Base-by-base conservation (phyloP, 1,140 invertebrate species). In the Colletes gigas region DNA sequence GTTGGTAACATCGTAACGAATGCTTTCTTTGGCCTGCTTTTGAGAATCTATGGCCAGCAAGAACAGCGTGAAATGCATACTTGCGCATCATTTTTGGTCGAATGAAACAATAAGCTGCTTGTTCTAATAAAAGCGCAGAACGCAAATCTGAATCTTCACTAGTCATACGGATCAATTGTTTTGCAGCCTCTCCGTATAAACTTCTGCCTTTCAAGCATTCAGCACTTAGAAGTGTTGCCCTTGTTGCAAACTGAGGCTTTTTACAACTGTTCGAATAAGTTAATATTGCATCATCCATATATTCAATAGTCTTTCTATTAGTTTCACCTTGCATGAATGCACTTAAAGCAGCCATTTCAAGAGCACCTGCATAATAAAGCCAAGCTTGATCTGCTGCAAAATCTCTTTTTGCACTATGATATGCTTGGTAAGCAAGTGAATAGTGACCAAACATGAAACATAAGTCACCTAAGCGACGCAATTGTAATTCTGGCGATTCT, bases 361-460 rank as follows among this genome's bases (percentile, higher is more conserved):
- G 93, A 21, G 98, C 98, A 15, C 98, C 98, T 12, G 98, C 98
- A 93, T 98, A 99, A 92, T 99, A 98, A 15, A 99, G 93, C 98
- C 98, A 99, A 0, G 99, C 99, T 88, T 98, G 97, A 92, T 99
- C 99, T 19, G 96, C 97, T 87, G 97, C 97, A 92, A 99, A 99
- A 90, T 99, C 99, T 80, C 98, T 95, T 93, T 99, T 99, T 14
- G 98, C 97, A 19, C 97, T 96, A 91, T 99, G 98, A 93, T 99
- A 99, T 0, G 97, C 96, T 90, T 97, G 97, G 93, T 98, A 99
- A 1, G 99, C 98, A 71, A 97, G 94, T 82, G 96, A 95, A 93
- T 99, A 99, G 87, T 99, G 96, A 12, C 98, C 97, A 92, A 99
- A 98, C 95, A 99, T 96, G 90, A 99, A 99, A 91, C 98, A 98